Evolutionary conservation across 2,888 invertebrate genomes (phyloP).

Genomic region (Hanleya hanleyi): DNA sequence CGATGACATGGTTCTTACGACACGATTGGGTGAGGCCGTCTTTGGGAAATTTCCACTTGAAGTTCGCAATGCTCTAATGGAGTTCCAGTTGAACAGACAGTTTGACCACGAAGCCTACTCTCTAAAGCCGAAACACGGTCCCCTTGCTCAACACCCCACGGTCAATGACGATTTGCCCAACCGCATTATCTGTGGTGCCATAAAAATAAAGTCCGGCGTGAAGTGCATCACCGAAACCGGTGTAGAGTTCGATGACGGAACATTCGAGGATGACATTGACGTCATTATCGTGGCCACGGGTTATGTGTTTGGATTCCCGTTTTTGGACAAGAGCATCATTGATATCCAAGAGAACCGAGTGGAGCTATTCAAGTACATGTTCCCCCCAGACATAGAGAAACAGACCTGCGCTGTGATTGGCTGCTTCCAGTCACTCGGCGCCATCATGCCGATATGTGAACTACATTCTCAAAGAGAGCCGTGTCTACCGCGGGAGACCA

Average conservation of each 20-base stretch:
- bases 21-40: slow-evolving; percentile 17
- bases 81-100: slow-evolving; percentile 51
- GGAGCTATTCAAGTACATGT: slow-evolving; percentile 72
- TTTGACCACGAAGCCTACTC: slow-evolving; percentile 73
- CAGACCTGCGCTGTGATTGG: slow-evolving; percentile 74
- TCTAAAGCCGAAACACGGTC: slow-evolving; percentile 70
- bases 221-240: slow-evolving; percentile 57
- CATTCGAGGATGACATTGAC: slow-evolving; percentile 66
- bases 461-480: slow-evolving; percentile 74
- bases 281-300: slow-evolving; percentile 70
- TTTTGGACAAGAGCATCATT: slow-evolving; percentile 64
- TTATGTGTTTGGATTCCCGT: slow-evolving; percentile 74
- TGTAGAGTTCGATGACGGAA: slow-evolving; percentile 65
- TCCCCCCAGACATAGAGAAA: slow-evolving; percentile 67
- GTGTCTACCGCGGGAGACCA: too few relatives aligned
- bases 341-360: slow-evolving; percentile 61
- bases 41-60: slow-evolving; percentile 28
- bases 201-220: slow-evolving; percentile 67
- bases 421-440: slow-evolving; percentile 73
- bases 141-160: slow-evolving; percentile 65
- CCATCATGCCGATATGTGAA: slow-evolving; percentile 75
- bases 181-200: slow-evolving; percentile 67
- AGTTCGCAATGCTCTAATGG: slow-evolving; percentile 14
- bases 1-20: slow-evolving; percentile 51
- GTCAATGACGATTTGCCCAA: slow-evolving; percentile 74